Conservation (phyloP, 2,888 invertebrate genomes). For the Caenorhabditis macrosperma region DNA sequence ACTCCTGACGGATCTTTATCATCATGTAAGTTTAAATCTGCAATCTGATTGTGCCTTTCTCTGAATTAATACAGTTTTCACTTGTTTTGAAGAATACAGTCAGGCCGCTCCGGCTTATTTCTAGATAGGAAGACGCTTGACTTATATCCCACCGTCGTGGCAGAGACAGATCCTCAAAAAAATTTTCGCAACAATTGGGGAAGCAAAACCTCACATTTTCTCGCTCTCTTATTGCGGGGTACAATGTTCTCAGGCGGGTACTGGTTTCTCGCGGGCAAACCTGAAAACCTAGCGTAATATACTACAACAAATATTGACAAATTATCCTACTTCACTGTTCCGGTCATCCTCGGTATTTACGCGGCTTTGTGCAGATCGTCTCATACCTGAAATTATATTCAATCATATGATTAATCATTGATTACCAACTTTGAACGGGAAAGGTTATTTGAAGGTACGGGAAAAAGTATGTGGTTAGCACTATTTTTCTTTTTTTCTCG, state of each 20-base stretch:
- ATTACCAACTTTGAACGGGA: too few species aligned
- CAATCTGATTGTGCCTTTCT: too few species aligned
- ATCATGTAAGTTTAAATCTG: constrained; percentile 29
- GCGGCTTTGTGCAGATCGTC: too few species aligned
- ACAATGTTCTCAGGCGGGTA: neutral
- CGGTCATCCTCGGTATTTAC: too few species aligned
- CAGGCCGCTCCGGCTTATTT: constrained; percentile 16
- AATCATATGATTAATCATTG: too few species aligned
- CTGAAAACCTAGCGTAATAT: constrained; percentile 2
- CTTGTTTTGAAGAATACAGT: constrained; percentile 38
- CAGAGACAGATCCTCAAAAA: constrained; percentile 5
- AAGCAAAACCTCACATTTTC: constrained; percentile 31
- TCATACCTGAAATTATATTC: too few species aligned
- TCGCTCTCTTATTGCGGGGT: constrained; percentile 22
- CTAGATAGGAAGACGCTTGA: constrained; percentile 37
- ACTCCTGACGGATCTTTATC: constrained; percentile 85
- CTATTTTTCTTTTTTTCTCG: too few species aligned
- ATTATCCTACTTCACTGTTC: too few species aligned
- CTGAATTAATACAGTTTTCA: too few species aligned
- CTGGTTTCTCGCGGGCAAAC: neutral
- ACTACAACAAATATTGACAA: too few species aligned
- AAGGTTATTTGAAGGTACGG: too few species aligned
- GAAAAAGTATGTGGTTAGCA: too few species aligned
- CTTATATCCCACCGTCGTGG: constrained; percentile 43
- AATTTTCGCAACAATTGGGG: neutral